These are phyloP conservation scores for Reinhardtius hippoglossoides DNA, from an alignment of 2,113 vertebrate species.

Conservation along the genomic window DNA sequence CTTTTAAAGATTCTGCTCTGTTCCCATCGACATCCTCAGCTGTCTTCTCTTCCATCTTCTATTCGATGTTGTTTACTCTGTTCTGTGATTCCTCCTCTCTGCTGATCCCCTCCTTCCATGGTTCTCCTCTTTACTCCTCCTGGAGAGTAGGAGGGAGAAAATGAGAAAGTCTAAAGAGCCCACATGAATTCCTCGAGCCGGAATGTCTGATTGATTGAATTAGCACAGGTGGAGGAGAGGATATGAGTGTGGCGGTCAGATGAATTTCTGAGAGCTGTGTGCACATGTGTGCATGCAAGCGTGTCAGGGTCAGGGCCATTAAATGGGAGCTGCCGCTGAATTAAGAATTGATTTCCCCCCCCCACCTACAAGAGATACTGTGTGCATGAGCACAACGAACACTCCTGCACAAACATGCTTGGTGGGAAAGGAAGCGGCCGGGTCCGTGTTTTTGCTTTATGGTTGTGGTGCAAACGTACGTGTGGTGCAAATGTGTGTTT, in stretches of 20 bases:
- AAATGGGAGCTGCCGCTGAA: slow-evolving; percentile 43
- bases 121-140: slow-evolving; percentile 12
- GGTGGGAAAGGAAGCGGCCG: background rate
- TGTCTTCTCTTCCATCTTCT: slow-evolving; percentile 19
- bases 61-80: slow-evolving; percentile 34
- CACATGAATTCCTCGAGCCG: background rate
- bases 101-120: no score
- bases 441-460: background rate
- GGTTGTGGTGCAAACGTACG: background rate
- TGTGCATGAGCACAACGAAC: slow-evolving; percentile 5
- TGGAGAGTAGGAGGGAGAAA: slow-evolving; percentile 25
- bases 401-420: background rate
- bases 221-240: slow-evolving; percentile 29
- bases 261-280: slow-evolving; percentile 30
- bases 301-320: slow-evolving; percentile 37
- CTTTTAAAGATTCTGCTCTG: slow-evolving; percentile 17
- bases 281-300: background rate
- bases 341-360: slow-evolving; percentile 39
- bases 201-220: slow-evolving; percentile 53
- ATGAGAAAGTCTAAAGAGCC: slow-evolving; percentile 24
- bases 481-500: background rate
- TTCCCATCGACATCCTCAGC: background rate
- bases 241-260: slow-evolving; percentile 20
- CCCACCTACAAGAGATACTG: slow-evolving; percentile 27
- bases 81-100: slow-evolving; percentile 10